These are phyloP conservation scores for Pseudanteris insignis DNA, from an alignment of 2,888 invertebrate species.

Conservation along the genomic window DNA sequence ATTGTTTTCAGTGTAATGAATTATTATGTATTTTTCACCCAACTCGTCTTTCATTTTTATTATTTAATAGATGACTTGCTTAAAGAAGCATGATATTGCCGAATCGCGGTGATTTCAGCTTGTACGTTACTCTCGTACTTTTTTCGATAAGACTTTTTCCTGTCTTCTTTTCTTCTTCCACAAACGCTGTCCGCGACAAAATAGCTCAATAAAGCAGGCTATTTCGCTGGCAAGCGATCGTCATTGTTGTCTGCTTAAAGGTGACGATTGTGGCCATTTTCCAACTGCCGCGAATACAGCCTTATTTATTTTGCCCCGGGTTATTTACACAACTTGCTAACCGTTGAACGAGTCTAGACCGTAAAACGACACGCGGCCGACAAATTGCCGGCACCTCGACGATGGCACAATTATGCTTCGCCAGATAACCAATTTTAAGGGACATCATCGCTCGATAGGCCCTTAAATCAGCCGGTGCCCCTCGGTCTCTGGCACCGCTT, in stretches of 20 bases:
- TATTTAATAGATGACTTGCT: no score
- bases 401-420: conserved; percentile 53
- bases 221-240: conserved; percentile 7
- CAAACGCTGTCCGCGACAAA: conserved; percentile 3
- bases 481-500: conserved; percentile 46
- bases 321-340: conserved; percentile 19
- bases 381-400: conserved; percentile 36
- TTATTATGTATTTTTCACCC: no score
- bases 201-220: conserved; percentile 13
- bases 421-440: conserved; percentile 58
- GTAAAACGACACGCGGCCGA: conserved; percentile 19
- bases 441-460: conserved; percentile 60
- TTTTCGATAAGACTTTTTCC: no score
- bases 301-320: conserved; percentile 19
- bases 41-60: no score
- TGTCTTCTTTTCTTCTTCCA: neutral
- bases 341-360: conserved; percentile 18
- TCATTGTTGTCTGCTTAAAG: conserved; percentile 22
- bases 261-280: conserved; percentile 28
- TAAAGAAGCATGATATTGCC: no score
- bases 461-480: conserved; percentile 47
- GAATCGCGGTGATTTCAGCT: no score
- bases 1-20: no score
- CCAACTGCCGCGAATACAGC: conserved; percentile 11
- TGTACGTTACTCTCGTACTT: no score